phyloP scores from a whole-genome alignment of 2,888 invertebrate species.

The Thecophora atra region DNA sequence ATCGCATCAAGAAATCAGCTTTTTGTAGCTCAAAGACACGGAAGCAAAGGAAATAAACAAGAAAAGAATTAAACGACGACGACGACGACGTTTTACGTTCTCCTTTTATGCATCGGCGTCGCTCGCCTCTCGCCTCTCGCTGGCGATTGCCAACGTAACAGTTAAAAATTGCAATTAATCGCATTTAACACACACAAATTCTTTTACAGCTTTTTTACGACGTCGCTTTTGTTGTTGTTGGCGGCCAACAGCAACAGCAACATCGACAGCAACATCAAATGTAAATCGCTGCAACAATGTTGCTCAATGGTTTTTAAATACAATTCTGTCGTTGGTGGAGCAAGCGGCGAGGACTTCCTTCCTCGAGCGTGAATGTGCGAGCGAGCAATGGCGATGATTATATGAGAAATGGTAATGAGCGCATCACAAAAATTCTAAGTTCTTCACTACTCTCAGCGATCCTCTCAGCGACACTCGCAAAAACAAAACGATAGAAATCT shows the following conservation, averaged over 20 bases:
- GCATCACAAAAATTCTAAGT: no score
- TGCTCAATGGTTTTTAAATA: background rate
- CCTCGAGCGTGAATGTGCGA: background rate
- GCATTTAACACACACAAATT: conserved; percentile 58
- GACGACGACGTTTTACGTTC: conserved; percentile 1
- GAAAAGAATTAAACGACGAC: background rate
- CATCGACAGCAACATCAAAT: background rate
- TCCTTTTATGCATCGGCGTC: background rate
- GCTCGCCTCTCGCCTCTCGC: background rate
- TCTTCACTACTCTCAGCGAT: no score
- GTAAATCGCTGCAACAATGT: background rate
- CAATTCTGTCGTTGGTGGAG: background rate
- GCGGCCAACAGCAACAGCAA: background rate
- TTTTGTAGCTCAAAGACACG: background rate
- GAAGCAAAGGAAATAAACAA: background rate
- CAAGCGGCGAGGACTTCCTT: background rate
- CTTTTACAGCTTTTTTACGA: conserved; percentile 42
- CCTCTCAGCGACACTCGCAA: no score
- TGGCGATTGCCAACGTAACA: conserved; percentile 55
- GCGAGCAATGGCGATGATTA: no score
- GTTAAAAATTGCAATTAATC: conserved; percentile 61
- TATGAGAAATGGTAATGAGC: no score
- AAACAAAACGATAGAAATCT: no score
- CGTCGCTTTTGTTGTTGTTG: background rate
- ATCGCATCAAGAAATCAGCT: background rate